phyloP scores from a whole-genome alignment of 2,888 invertebrate species.

The Molanna angustata region DNA sequence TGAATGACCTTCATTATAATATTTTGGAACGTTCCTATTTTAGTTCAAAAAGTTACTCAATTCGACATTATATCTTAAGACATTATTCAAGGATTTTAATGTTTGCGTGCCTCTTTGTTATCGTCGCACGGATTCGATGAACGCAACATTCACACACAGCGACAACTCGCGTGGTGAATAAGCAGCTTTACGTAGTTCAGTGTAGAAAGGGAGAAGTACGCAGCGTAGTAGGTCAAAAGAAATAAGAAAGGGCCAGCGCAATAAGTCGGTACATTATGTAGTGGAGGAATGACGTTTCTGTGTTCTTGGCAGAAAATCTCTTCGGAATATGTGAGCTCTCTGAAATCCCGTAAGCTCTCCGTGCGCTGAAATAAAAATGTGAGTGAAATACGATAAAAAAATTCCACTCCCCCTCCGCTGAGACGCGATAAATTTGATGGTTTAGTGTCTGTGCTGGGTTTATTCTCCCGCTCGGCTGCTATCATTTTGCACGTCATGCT shows the following conservation, averaged over 20 bases:
- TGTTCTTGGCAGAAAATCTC: constrained; percentile 9
- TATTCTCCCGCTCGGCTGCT: background rate
- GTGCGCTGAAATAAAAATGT: constrained; percentile 10
- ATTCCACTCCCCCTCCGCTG: background rate
- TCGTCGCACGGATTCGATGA: too few species aligned
- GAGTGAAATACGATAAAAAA: constrained; percentile 16
- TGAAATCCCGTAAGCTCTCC: constrained; percentile 5
- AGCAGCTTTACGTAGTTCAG: too few species aligned
- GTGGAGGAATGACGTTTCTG: constrained; percentile 10
- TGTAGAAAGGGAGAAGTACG: background rate
- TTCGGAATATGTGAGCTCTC: constrained; percentile 3
- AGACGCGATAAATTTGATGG: background rate
- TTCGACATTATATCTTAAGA: too few species aligned
- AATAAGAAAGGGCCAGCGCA: too few species aligned
- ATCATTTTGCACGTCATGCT: background rate
- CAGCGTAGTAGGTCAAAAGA: background rate
- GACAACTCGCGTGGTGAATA: too few species aligned
- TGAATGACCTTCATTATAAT: too few species aligned
- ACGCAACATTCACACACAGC: too few species aligned
- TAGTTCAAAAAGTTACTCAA: too few species aligned
- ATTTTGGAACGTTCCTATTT: too few species aligned
- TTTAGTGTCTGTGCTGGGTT: background rate
- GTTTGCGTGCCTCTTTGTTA: too few species aligned
- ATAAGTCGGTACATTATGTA: too few species aligned
- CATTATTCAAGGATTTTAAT: too few species aligned